Evolutionary conservation across 2,888 invertebrate species (phyloP), one percentile per base, ranked within the genome.

Genomic region (Drosophila pseudotakahashii): DNA sequence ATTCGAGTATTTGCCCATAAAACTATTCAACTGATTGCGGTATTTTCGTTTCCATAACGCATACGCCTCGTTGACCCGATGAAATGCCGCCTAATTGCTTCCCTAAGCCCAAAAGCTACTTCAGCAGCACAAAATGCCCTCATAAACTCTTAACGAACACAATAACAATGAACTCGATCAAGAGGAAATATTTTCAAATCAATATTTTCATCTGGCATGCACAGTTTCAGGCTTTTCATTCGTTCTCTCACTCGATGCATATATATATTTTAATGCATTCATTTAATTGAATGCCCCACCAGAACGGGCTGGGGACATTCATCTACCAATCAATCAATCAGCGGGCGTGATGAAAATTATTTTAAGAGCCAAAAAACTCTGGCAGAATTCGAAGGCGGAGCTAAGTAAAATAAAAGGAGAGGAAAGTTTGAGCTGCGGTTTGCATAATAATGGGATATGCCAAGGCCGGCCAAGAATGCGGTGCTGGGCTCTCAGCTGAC

Each of bases 371-470:
- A 61, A 47, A 72, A 75, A 70, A 62, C 41, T 50, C 48, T 47
- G 37, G 52, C 11, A 36, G 14, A 42, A 41, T 26, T 19, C 36
- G 26, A 41, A 41, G 14, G 34, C 32, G 37, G 36, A 50, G 37
- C n/a, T 32, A 61, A 66, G 48, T 16, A 57, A 58, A 70, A 53
- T 36, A 47, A 60, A 60, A 67, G 34, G 23, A 37, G 44, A 44
- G 41, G 14, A 52, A 71, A 57, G 26, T 55, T 48, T 39, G 55
- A 37, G 45, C 42, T 64, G 53, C 75, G 82, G 61, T 74, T 68
- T 85, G 88, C 85, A 85, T 87, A 85, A 74, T 85, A 85, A 87
- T 82, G 55, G 60, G 54, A 45, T 45, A 19, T 44, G 30, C 26
- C 50, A 50, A 51, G 51, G 44, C 67, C 44, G 50, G 30, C 16